These are phyloP conservation scores for Drosophila austrosaltans DNA, from an alignment of 2,888 invertebrate genomes.

Conservation along the genomic window DNA sequence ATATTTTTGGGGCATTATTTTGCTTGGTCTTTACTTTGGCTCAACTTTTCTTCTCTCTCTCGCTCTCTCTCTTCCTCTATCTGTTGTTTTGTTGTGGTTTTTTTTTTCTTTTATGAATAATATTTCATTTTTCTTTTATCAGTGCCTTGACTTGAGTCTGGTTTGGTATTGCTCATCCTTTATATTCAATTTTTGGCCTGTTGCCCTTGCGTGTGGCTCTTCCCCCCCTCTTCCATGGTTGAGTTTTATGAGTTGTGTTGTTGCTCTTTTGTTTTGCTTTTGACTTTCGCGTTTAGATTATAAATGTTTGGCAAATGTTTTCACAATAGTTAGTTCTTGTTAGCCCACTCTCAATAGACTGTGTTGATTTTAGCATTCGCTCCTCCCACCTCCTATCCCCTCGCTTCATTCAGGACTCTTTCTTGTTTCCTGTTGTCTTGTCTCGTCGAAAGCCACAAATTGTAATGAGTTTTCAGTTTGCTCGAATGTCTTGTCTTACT, in stretches of 20 bases:
- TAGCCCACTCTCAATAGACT: slow-evolving; percentile 5
- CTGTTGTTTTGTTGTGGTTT: slow-evolving; percentile 1
- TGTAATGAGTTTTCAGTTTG: slow-evolving; percentile 22
- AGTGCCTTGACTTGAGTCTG: slow-evolving; percentile 32
- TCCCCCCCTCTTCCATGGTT: background rate
- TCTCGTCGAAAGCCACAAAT: background rate
- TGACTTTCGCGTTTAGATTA: slow-evolving; percentile 63
- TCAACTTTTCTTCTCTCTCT: slow-evolving; percentile 33
- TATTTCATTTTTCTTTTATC: slow-evolving; percentile 50
- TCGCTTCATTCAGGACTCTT: slow-evolving; percentile 21
- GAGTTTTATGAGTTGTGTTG: slow-evolving; percentile 49
- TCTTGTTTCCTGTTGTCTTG: slow-evolving; percentile 23
- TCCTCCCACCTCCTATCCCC: background rate
- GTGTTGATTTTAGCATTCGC: slow-evolving; percentile 7
- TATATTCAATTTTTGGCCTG: slow-evolving; percentile 53
- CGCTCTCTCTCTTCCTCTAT: background rate
- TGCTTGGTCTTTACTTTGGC: slow-evolving; percentile 43
- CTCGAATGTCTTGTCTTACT: slow-evolving; percentile 11
- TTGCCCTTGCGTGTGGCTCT: slow-evolving; percentile 33
- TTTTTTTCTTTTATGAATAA: slow-evolving; percentile 30
- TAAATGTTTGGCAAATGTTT: slow-evolving; percentile 67
- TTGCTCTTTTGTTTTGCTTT: slow-evolving; percentile 56
- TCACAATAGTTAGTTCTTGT: slow-evolving; percentile 46
- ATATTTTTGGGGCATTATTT: slow-evolving; percentile 57
- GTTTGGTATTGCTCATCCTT: slow-evolving; percentile 24